Evolutionary conservation across 2,113 vertebrate genomes (phyloP).

Genomic region (Petaurus breviceps): DNA sequence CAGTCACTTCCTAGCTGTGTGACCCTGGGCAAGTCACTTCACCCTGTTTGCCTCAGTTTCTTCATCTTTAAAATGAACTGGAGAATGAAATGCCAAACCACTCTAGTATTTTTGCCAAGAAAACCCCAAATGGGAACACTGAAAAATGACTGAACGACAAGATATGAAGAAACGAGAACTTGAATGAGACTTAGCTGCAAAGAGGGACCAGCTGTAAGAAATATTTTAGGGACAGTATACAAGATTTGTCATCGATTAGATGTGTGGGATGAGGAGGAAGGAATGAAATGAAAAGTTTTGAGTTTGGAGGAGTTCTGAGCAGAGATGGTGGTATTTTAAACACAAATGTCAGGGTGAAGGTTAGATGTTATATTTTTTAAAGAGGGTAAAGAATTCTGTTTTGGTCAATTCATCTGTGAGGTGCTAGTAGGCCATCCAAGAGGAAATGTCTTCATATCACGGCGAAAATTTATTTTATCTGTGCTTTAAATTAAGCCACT

Average conservation of each 20-base stretch:
- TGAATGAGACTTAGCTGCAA: neutral
- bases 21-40: neutral
- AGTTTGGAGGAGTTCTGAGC: neutral
- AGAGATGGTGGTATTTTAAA: neutral
- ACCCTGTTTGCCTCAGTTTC: neutral
- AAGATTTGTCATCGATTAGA: neutral
- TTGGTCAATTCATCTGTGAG: neutral
- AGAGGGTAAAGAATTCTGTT: neutral
- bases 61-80: neutral
- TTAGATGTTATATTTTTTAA: neutral
- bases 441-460: neutral
- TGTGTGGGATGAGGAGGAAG: neutral
- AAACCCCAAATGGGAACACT: neutral
- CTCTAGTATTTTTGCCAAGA: neutral
- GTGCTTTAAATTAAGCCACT: neutral
- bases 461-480: neutral
- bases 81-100: neutral
- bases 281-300: neutral
- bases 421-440: neutral
- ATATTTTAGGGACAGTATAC: neutral
- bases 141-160: neutral
- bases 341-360: neutral
- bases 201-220: neutral
- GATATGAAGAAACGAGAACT: neutral
- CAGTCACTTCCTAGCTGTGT: neutral